Conservation (phyloP, 2,113 vertebrate species). For the Herpailurus yagouaroundi region DNA sequence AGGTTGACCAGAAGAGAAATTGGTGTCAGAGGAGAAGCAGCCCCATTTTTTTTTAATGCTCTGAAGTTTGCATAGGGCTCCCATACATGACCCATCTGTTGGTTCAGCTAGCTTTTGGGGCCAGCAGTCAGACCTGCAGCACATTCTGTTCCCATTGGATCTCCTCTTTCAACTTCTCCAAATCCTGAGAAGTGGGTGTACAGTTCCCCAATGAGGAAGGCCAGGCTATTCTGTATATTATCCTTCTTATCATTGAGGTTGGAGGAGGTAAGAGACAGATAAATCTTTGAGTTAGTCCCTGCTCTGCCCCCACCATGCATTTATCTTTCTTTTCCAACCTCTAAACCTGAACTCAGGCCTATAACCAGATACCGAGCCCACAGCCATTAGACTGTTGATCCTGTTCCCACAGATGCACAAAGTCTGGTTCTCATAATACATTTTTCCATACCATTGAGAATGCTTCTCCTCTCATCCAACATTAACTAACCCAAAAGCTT, state of each 20-base stretch:
- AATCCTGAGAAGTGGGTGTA: not conserved
- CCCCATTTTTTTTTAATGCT: not conserved
- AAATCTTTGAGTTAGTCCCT: not conserved
- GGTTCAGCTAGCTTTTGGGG: not conserved
- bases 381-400: not conserved
- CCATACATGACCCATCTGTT: not conserved
- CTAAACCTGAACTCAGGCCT: not conserved
- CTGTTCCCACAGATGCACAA: not conserved
- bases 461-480: not conserved
- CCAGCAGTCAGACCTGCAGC: not conserved
- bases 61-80: not conserved
- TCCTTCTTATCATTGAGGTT: not conserved
- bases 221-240: not conserved
- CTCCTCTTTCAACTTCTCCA: not conserved
- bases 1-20: not conserved
- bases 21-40: not conserved
- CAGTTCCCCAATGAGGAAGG: not conserved
- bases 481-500: not conserved
- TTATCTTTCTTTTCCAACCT: not conserved
- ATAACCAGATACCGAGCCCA: not conserved
- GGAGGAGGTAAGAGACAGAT: not conserved
- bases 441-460: not conserved
- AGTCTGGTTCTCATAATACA: not conserved
- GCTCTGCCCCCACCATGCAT: not conserved
- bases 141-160: not conserved